Base-by-base conservation (phyloP, 1,140 invertebrate genomes). In the Drosophila saltans region DNA sequence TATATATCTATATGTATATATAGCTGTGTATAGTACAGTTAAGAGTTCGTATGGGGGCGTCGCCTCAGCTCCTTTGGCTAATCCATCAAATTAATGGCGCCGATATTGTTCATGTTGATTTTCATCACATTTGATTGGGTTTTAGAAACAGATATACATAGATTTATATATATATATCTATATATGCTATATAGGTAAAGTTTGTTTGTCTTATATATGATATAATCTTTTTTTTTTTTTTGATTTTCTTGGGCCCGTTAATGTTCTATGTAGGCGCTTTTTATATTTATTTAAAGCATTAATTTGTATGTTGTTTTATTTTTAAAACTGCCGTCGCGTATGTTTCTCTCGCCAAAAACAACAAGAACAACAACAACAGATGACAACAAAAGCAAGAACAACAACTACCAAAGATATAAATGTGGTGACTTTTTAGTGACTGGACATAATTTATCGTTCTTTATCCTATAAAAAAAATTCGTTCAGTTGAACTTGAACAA, bases 241-340 rank as follows among this genome's bases (percentile, higher is more conserved):
- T 62, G 40, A 28, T 30, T 55, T 52, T 65, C 60, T 68, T 63
- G 67, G 65, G 59, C 58, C 61, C 45, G 56, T 16, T 66, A n/a
- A 52, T 26, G 24, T 55, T 75, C 52, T 21, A 36, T 70, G 67
- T 61, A 68, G 73, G 40, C 73, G 78, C 63, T 72, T 75, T 40
- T 60, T 61, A 80, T 75, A 72, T 89, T 90, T 89, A 89, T 89
- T 89, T 81, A 84, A 89, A 89, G 75, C 78, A 89, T 89, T 81
- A 89, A 89, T 89, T 89, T 89, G 80, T 89, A 69, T 70, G 77
- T 60, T 89, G 70, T 75, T 52, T 52, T 88, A 89, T 88, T 89
- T 88, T 83, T 83, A 89, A 86, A 70, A 75, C 55, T 52, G 45
- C 39, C 64, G 39, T 10, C 64, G 40, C 66, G 26, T 63, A 30